Percentiles rank a stretch among this genome's conserved stretches.
phyloP scores from a whole-genome alignment of 2,113 vertebrate species.

The Ondatra zibethicus region DNA sequence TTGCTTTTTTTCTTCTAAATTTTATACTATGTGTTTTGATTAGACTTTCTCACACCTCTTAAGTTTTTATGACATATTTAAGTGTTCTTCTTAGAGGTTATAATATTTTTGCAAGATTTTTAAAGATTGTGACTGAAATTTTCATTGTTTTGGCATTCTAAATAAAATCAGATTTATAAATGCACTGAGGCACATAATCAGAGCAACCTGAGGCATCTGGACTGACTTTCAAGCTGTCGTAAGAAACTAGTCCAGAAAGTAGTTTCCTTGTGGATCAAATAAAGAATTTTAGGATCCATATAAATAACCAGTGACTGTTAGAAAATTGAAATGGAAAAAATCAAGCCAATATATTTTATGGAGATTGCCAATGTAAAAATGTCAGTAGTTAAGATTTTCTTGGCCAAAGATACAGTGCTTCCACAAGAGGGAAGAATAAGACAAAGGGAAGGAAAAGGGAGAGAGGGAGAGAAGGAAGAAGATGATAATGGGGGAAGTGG shows the following conservation, averaged over 20 bases:
- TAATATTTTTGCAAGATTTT: slow-evolving; percentile 37
- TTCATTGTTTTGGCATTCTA: slow-evolving; percentile 2
- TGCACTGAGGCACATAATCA: neutral
- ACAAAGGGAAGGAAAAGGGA: neutral
- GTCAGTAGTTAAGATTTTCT: neutral
- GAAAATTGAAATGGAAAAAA: slow-evolving; percentile 22
- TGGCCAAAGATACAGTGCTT: neutral
- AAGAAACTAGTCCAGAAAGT: neutral
- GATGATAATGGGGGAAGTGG: neutral
- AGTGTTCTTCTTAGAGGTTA: neutral
- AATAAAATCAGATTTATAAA: slow-evolving; percentile 29
- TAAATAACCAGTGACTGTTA: neutral
- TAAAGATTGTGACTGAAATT: slow-evolving; percentile 21
- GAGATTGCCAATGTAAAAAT: neutral
- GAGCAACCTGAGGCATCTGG: slow-evolving; percentile 1
- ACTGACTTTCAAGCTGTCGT: neutral
- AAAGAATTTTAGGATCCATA: neutral
- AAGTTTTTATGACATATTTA: slow-evolving; percentile 29
- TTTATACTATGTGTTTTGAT: neutral
- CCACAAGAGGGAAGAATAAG: neutral
- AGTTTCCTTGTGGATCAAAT: neutral
- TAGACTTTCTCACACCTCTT: neutral
- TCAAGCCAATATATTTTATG: slow-evolving; percentile 3
- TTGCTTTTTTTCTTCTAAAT: neutral
- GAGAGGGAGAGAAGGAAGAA: too few species aligned